Conservation (phyloP, 1,140 invertebrate genomes). For the Pinna nobilis region DNA sequence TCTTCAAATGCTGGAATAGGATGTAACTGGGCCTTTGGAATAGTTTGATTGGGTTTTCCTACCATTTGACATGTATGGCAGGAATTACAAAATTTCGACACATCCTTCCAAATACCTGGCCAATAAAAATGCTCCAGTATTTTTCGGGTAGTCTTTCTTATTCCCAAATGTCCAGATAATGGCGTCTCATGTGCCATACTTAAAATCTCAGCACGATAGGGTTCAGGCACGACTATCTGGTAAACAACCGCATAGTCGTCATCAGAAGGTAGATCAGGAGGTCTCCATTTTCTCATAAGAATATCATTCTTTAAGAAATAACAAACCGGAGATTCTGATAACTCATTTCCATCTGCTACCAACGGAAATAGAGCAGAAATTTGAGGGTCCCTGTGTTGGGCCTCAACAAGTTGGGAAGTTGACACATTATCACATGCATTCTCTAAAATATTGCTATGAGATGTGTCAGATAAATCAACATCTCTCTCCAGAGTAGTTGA, state of each 20-base stretch:
- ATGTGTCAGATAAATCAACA: background rate
- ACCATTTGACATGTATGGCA: slow-evolving; percentile 50
- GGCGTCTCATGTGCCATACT: slow-evolving; percentile 29
- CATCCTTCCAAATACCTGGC: slow-evolving; percentile 28
- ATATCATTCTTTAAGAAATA: slow-evolving; percentile 33
- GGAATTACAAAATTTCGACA: slow-evolving; percentile 34
- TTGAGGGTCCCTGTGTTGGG: slow-evolving; percentile 23
- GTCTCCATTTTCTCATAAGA: slow-evolving; percentile 38
- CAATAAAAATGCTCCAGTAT: slow-evolving; percentile 17
- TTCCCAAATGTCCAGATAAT: slow-evolving; percentile 37
- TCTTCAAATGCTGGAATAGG: background rate
- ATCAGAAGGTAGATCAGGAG: slow-evolving; percentile 27
- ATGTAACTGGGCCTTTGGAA: slow-evolving; percentile 15
- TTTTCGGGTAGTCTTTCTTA: slow-evolving; percentile 32
- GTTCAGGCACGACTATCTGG: slow-evolving; percentile 35
- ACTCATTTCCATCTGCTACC: slow-evolving; percentile 10
- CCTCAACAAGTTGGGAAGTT: background rate
- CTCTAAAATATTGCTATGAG: background rate
- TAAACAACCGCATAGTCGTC: slow-evolving; percentile 21
- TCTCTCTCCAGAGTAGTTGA: background rate
- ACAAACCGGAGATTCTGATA: slow-evolving; percentile 9
- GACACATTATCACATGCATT: background rate
- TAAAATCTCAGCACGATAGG: slow-evolving; percentile 28
- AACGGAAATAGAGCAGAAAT: slow-evolving; percentile 8
- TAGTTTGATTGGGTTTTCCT: slow-evolving; percentile 44